phyloP scores from a whole-genome alignment of 2,888 invertebrate species.

The Erynnis tages region DNA sequence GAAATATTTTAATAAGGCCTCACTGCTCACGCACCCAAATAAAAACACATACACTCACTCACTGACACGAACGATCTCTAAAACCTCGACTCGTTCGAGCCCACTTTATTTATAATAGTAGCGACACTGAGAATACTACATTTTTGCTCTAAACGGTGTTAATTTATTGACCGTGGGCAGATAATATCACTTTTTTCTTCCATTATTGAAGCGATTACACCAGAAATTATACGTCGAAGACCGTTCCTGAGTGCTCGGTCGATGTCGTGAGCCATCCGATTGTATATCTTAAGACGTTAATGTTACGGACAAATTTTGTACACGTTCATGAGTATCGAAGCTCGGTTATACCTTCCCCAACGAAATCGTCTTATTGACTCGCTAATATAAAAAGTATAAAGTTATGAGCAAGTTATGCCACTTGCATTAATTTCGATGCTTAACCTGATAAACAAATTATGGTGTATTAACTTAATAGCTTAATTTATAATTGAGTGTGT shows the following conservation, averaged over 20 bases:
- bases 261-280: slow-evolving; percentile 34
- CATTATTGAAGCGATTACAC: slow-evolving; percentile 81
- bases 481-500: slow-evolving; percentile 80
- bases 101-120: slow-evolving; percentile 78
- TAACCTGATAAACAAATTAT: slow-evolving; percentile 82
- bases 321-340: slow-evolving; percentile 29
- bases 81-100: slow-evolving; percentile 57
- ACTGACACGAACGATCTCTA: slow-evolving; percentile 60
- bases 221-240: slow-evolving; percentile 79
- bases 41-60: slow-evolving; percentile 72
- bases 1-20: slow-evolving; percentile 82
- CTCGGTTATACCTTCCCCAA: slow-evolving; percentile 68
- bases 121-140: slow-evolving; percentile 80
- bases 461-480: slow-evolving; percentile 79
- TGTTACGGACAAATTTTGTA: slow-evolving; percentile 44
- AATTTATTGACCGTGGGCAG: slow-evolving; percentile 82
- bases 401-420: slow-evolving; percentile 79
- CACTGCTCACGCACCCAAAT: slow-evolving; percentile 80
- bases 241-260: slow-evolving; percentile 62
- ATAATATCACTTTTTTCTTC: slow-evolving; percentile 80
- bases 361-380: slow-evolving; percentile 76
- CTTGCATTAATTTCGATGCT: slow-evolving; percentile 81
- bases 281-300: slow-evolving; percentile 38
- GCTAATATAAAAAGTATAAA: slow-evolving; percentile 80
- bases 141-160: slow-evolving; percentile 82